These are phyloP conservation scores for Sinopyrophorus schimmeli DNA, from an alignment of 2,888 invertebrate genomes.

Conservation along the genomic window DNA sequence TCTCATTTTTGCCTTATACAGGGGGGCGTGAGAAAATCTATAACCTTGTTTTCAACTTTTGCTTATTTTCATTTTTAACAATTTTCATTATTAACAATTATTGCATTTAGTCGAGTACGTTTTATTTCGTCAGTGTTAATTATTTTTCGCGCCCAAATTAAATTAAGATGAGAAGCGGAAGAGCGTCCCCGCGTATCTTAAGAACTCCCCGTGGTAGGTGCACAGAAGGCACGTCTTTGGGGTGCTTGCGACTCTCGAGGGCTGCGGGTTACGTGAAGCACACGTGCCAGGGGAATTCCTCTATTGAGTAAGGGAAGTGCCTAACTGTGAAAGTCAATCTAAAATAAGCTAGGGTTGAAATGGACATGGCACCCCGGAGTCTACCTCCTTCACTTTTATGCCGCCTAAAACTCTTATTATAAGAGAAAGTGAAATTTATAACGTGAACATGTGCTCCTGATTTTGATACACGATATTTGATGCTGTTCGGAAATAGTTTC, in stretches of 20 bases:
- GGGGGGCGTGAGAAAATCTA: too few species aligned
- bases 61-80: too few species aligned
- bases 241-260: conserved; percentile 19
- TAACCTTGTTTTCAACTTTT: too few species aligned
- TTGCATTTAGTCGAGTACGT: too few species aligned
- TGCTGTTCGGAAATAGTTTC: conserved; percentile 6
- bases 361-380: conserved; percentile 17
- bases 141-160: too few species aligned
- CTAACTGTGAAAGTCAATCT: conserved; percentile 18
- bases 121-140: too few species aligned
- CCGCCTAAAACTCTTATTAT: neutral
- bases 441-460: conserved; percentile 2
- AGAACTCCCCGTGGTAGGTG: conserved; percentile 11
- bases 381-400: conserved; percentile 7
- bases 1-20: too few species aligned
- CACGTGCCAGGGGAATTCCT: conserved; percentile 18
- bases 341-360: conserved; percentile 17
- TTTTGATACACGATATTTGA: conserved; percentile 5
- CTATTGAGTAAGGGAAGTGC: conserved; percentile 17
- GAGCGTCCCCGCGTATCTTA: too few species aligned
- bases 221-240: conserved; percentile 15
- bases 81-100: too few species aligned
- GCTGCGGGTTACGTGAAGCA: conserved; percentile 22
- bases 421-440: conserved; percentile 10
- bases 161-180: too few species aligned